Evolutionary conservation across 1,140 invertebrate genomes (phyloP), one percentile per base, ranked within the genome.

Genomic region (Achroia grisella): DNA sequence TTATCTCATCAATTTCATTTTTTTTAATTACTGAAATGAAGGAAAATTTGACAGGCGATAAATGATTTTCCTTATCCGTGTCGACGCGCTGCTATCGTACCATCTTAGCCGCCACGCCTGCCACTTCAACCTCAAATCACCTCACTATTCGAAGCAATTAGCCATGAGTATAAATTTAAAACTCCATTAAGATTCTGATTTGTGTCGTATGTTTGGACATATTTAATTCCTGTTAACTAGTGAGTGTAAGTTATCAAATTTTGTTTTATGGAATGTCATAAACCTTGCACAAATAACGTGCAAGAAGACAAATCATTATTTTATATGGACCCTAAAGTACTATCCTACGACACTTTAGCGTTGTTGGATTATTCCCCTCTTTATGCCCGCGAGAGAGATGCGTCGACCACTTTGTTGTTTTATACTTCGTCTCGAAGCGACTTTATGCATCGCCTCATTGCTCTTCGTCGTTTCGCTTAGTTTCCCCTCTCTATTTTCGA

Each of bases 351-450:
- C 63, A 61, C 59, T 76, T 71, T 56, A 68, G 59, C 61, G 64
- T 65, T 65, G 64, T 61, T 54, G 71, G 68, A 84, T 80, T 80
- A 84, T 81, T 70, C 52, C 62, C 70, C 71, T 68, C 67, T 75
- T 79, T 67, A 73, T 67, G 66, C 63, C 53, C 59, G 62, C 56
- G 65, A 62, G 66, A 63, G 71, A 64, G 65, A 75, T 78, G 69
- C 72, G 67, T 67, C 74, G 63, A 80, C 73, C 71, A 79, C 76
- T 84, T 84, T 80, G 80, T 82, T 82, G 78, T 84, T 80, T 80
- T 82, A 84, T 75, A 74, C 70, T 74, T 66, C 62, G 75, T 73
- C 75, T 78, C 71, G 71, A 44, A 74, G 78, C 69, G 71, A 75
- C 75, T 76, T 76, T 73, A 71, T 75, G 71, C 70, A 69, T 73